Conservation (phyloP, 2,888 invertebrate genomes). For the Automeris io region DNA sequence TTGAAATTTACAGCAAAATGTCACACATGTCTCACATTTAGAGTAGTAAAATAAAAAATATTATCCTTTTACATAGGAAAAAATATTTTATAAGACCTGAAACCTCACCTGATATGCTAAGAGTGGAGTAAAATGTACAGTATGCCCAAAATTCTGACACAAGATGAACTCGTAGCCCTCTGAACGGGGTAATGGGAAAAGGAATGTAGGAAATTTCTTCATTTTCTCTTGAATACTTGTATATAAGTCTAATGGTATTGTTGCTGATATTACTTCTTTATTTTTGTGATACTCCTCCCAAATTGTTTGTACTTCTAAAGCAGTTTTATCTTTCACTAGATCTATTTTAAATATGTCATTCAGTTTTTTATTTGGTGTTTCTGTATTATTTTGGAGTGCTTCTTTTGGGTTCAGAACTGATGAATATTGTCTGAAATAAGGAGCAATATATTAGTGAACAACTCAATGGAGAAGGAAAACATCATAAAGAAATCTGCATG, state of each 20-base stretch:
- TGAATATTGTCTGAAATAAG: slow-evolving; percentile 72
- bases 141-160: slow-evolving; percentile 83
- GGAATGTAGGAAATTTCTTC: slow-evolving; percentile 80
- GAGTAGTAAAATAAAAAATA: too few relatives aligned
- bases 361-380: slow-evolving; percentile 68
- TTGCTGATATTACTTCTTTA: slow-evolving; percentile 86
- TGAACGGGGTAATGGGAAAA: slow-evolving; percentile 87
- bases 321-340: slow-evolving; percentile 81
- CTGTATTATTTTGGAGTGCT: slow-evolving; percentile 28
- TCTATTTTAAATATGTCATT: slow-evolving; percentile 87
- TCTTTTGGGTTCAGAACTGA: slow-evolving; percentile 81
- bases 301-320: slow-evolving; percentile 83
- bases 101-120: slow-evolving; percentile 85
- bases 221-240: slow-evolving; percentile 76
- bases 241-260: slow-evolving; percentile 79
- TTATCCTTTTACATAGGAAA: too few relatives aligned
- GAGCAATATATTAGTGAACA: background rate
- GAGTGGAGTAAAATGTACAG: slow-evolving; percentile 90
- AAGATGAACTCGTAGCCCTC: slow-evolving; percentile 92
- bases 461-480: too few relatives aligned
- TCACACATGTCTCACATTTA: too few relatives aligned
- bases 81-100: background rate
- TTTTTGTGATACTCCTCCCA: slow-evolving; percentile 89
- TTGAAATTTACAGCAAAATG: too few relatives aligned
- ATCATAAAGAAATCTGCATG: too few relatives aligned